Conservation (phyloP, 2,888 invertebrate species). For the Tipula vernalis region DNA sequence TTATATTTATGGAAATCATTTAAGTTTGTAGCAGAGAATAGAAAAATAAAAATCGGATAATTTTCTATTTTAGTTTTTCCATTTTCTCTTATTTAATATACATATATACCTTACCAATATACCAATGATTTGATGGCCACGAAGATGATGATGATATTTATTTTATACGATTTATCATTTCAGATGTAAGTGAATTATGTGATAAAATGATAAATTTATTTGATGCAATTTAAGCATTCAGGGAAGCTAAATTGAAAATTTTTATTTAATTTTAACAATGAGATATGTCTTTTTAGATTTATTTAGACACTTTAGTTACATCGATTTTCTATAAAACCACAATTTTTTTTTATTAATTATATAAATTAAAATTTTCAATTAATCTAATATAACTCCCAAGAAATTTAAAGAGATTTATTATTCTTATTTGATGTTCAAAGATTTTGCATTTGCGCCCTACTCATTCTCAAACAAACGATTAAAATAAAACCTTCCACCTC, state of each 20-base stretch:
- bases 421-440: no score
- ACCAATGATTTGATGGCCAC: not conserved
- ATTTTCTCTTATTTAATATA: not conserved
- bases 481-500: not conserved
- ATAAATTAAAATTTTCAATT: no score
- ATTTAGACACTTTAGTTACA: not conserved
- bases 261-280: no score
- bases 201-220: not conserved
- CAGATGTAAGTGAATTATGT: not conserved
- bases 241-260: not conserved
- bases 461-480: not conserved
- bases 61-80: not conserved
- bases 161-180: not conserved
- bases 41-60: not conserved
- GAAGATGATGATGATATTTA: not conserved
- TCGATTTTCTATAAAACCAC: no score
- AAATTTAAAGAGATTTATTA: no score
- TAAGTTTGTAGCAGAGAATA: not conserved
- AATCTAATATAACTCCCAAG: no score
- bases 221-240: not conserved
- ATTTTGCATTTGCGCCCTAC: no score
- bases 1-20: not conserved
- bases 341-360: no score
- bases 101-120: not conserved
- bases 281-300: not conserved